These are phyloP conservation scores for Germaria angustata DNA, from an alignment of 2,888 invertebrate species.

Conservation along the genomic window DNA sequence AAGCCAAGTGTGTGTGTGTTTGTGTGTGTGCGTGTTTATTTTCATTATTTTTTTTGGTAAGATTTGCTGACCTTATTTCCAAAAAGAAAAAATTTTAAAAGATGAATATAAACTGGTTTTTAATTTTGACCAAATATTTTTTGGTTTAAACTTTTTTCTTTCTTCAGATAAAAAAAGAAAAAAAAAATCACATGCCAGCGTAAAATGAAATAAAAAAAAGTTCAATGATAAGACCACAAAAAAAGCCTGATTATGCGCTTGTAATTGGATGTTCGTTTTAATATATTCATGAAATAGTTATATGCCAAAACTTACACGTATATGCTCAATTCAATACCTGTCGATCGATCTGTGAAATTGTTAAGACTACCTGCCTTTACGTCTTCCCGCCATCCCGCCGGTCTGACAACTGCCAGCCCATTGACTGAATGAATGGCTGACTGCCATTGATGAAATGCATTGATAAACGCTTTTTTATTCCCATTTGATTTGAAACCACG, in stretches of 20 bases:
- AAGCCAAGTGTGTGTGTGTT: background rate
- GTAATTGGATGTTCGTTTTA: constrained; percentile 9
- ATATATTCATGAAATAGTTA: constrained; percentile 6
- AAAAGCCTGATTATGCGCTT: background rate
- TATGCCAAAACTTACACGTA: constrained; percentile 7
- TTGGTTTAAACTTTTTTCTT: constrained; percentile 13
- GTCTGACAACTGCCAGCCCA: background rate
- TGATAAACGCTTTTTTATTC: constrained; percentile 11
- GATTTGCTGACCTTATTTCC: constrained; percentile 54
- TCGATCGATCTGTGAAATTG: constrained; percentile 11
- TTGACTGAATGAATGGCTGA: constrained; percentile 9
- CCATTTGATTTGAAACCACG: background rate
- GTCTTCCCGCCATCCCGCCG: background rate
- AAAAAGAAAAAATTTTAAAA: constrained; percentile 17
- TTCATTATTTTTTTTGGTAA: constrained; percentile 11
- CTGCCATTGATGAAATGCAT: constrained; percentile 44
- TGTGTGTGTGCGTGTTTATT: too few relatives aligned
- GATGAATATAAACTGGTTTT: constrained; percentile 40
- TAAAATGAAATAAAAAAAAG: constrained; percentile 12
- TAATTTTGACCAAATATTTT: constrained; percentile 32
- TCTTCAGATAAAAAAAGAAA: background rate
- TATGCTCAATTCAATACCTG: constrained; percentile 29
- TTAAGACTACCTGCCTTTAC: constrained; percentile 6
- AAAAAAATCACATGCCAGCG: constrained; percentile 7
- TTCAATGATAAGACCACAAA: constrained; percentile 13